Base-by-base conservation (phyloP, 2,797 vertebrate species). In the Rhinatrema bivittatum region DNA sequence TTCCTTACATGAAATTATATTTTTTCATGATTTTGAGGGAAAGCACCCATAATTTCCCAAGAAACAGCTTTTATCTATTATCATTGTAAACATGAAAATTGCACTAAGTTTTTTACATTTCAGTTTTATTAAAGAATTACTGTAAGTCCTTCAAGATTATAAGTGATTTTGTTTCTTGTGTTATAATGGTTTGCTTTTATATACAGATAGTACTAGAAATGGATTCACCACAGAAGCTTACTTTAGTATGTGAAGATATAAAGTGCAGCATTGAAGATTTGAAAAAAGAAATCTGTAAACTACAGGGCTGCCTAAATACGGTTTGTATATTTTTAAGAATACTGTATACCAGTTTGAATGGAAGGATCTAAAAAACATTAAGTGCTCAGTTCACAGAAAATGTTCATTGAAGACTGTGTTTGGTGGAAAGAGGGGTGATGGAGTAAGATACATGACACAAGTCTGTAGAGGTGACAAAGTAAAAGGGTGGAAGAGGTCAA, bases 171-270 rank as follows among this genome's bases (percentile, higher is more conserved):
- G 28, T 32, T 57, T 32, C 55, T 51, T 56, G 59, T 14, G 14
- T 7, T 13, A n/a, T 10, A 20, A 39, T 8, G 13, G 7, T 29
- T 30, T 14, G 13, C 21, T 16, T 31, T 13, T 37, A 29, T 27
- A 11, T 17, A 13, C 48, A 90, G 95, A 68, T 93, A 34, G 82
- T 91, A 16, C 76, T 94, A 39, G 76, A 88, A 10, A 83, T 89
- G 80, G 85, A 89, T 66, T 74, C 82, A 0, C 79, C 86, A n/a
- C 73, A 58, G 47, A 84, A 82, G 39, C 81, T 80, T 16, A 63
- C 72, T 63, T 57, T 68, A 19, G 46, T 83, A 50, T 95, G 91
- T 67, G 72, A 68, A 40, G 83, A 93, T 32, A 61, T 97, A 33
- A 51, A 90, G 38, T 31, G 62, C 49, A 87, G 59, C 34, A 72